phyloP scores from a whole-genome alignment of 2,797 vertebrate species.

The Lutjanus campechanus region DNA sequence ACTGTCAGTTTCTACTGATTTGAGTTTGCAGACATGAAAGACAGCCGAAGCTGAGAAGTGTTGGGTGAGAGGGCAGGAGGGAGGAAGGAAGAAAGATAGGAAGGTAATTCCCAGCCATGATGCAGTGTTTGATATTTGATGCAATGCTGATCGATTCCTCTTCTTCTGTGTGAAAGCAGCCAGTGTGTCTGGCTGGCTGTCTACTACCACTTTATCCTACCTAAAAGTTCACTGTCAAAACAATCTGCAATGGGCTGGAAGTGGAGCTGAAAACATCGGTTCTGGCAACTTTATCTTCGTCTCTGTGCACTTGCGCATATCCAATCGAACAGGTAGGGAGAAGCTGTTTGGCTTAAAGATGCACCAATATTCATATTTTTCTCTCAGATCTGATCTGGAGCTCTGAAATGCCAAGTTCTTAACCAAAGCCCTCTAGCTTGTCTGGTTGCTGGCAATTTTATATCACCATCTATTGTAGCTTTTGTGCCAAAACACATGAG shows the following conservation, averaged over 20 bases:
- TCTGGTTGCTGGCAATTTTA: constrained; percentile 1
- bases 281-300: constrained; percentile 33
- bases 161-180: constrained; percentile 38
- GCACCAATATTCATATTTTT: not conserved
- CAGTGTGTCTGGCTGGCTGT: constrained; percentile 32
- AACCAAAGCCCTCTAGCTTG: not conserved
- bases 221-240: constrained; percentile 48
- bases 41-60: constrained; percentile 26
- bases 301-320: not conserved
- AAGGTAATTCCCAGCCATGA: constrained; percentile 54
- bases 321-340: constrained; percentile 6
- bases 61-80: constrained; percentile 29
- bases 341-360: constrained; percentile 19
- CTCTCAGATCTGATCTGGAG: constrained; percentile 19
- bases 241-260: constrained; percentile 26
- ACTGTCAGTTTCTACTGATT: constrained; percentile 38
- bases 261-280: constrained; percentile 12
- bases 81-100: constrained; percentile 38
- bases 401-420: constrained; percentile 7
- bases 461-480: not conserved
- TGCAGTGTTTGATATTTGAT: constrained; percentile 62
- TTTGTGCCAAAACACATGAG: not conserved
- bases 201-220: constrained; percentile 23
- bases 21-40: constrained; percentile 51
- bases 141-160: constrained; percentile 47